These are phyloP conservation scores for Dorcus hopei DNA, from an alignment of 2,888 invertebrate species.

Conservation along the genomic window DNA sequence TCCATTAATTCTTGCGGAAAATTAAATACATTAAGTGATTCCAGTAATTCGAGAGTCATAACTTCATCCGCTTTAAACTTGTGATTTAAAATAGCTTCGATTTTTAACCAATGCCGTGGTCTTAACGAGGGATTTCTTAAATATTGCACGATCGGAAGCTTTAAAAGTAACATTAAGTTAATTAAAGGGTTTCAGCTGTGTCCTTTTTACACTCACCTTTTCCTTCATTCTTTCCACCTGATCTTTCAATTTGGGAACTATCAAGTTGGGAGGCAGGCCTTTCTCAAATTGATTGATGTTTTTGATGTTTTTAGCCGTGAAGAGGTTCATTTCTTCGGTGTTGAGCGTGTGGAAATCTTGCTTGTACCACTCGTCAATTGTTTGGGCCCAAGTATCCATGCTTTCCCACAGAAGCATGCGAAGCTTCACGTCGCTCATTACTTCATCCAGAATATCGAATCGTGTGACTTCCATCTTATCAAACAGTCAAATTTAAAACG, in stretches of 20 bases:
- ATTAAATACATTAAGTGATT: conserved; percentile 71
- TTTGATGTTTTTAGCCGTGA: conserved; percentile 65
- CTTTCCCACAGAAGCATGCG: conserved; percentile 79
- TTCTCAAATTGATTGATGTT: conserved; percentile 78
- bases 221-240: conserved; percentile 77
- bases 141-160: conserved; percentile 75
- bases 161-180: conserved; percentile 27
- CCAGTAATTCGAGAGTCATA: conserved; percentile 65
- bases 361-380: conserved; percentile 64
- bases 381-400: conserved; percentile 69
- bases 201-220: conserved; percentile 54
- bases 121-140: conserved; percentile 77
- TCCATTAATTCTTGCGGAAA: conserved; percentile 75
- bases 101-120: conserved; percentile 78
- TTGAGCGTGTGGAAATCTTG: conserved; percentile 63
- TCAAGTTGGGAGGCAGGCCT: conserved; percentile 75
- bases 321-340: conserved; percentile 68
- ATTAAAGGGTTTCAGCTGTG: too few species aligned
- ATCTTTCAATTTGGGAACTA: conserved; percentile 72
- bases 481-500: conserved; percentile 7
- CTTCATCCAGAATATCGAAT: conserved; percentile 77
- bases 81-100: conserved; percentile 70
- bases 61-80: conserved; percentile 69
- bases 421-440: conserved; percentile 74
- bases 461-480: conserved; percentile 75